Base-by-base conservation (phyloP, 2,797 vertebrate genomes). In the Argyrosomus regius region DNA sequence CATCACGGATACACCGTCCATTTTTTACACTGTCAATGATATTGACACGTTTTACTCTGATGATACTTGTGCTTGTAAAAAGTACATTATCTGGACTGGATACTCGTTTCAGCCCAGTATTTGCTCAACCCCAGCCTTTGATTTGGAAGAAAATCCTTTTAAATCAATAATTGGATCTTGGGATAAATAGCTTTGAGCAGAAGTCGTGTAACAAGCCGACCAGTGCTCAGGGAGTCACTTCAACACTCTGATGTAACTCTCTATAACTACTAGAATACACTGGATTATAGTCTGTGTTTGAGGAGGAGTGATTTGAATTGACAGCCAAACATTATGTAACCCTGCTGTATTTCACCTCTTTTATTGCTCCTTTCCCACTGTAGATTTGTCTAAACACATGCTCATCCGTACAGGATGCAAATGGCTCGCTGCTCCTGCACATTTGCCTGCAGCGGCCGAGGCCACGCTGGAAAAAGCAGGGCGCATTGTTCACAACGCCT, bases 341-440 rank as follows among this genome's bases (percentile, higher is more conserved):
- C 3, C 17, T 8, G 53, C 72, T 50, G 43, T 58, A 5, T 14
- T 39, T 11, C 28, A 9, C 43, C 69, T 69, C 62, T 56, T 24
- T 22, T 9, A 5, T 6, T 28, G 35, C 35, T 39, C 46, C 57
- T 28, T 35, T 24, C 39, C 35, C n/a, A 0, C 43, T 10, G 10
- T n/a, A 54, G 9, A 78, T 85, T 82, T 80, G 62, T 50, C 49
- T 77, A 16, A 78, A 54, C 31, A 18, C 69, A 53, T 39, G 53
- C 68, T 56, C 70, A 52, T 60, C 6, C 17, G 4, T 57, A 35
- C 65, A 59, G 43, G 63, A 85, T 65, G 80, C 67, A 72, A 66
- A 78, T 50, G 6, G 39, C 24, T 45, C 48, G 26, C 56, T 41
- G 52, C 45, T 68, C 24, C 61, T n/a, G 56, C 56, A 72, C 72